These are phyloP conservation scores for Drosophila ogumai DNA, from an alignment of 1,140 invertebrate genomes.

Conservation along the genomic window DNA sequence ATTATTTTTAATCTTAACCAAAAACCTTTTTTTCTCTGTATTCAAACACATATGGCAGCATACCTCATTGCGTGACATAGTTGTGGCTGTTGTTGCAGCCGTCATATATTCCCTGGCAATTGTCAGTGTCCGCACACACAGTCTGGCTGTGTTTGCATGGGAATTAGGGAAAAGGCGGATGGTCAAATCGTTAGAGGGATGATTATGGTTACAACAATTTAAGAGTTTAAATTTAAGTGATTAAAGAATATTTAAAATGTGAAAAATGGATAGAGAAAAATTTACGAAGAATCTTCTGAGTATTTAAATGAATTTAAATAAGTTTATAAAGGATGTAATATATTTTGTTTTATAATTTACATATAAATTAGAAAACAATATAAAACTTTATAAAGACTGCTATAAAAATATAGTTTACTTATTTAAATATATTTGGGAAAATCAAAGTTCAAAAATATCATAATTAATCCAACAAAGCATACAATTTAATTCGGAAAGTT, in stretches of 20 bases:
- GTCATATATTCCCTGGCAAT: slow-evolving; percentile 58
- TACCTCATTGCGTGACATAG: slow-evolving; percentile 58
- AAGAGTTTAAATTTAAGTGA: slow-evolving; percentile 8
- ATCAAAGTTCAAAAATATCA: too few species aligned
- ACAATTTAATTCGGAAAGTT: too few species aligned
- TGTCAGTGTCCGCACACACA: slow-evolving; percentile 49
- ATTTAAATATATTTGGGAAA: too few species aligned
- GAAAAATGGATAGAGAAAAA: not conserved
- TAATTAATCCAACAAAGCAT: too few species aligned
- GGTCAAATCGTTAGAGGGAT: slow-evolving; percentile 9
- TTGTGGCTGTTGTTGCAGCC: slow-evolving; percentile 53
- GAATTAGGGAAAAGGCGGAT: slow-evolving; percentile 27
- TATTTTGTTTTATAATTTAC: not conserved
- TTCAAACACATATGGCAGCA: slow-evolving; percentile 23
- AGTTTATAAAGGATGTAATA: too few species aligned
- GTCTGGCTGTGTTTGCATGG: slow-evolving; percentile 45
- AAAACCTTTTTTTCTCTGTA: not conserved
- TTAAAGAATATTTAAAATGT: not conserved
- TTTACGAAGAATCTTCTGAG: not conserved
- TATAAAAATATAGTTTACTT: not conserved
- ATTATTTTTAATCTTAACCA: too few species aligned
- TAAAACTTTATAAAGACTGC: not conserved
- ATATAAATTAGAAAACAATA: not conserved
- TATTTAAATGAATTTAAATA: not conserved
- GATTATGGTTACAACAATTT: slow-evolving; percentile 12